Conservation (phyloP, 1,140 invertebrate species). For the Pentalonia nigronervosa region DNA sequence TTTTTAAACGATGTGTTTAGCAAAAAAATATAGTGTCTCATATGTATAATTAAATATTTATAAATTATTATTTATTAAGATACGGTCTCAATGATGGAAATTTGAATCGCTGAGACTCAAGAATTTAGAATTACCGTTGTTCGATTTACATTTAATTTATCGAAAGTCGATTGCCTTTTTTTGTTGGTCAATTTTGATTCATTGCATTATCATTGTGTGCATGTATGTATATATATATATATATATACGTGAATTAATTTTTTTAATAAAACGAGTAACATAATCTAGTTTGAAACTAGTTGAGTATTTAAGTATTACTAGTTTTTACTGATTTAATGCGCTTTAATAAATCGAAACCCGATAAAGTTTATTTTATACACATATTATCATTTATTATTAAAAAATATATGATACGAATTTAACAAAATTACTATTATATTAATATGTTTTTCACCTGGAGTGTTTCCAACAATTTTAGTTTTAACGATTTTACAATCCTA, state of each 20-base stretch:
- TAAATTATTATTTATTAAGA: background rate
- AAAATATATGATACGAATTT: background rate
- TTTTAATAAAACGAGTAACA: background rate
- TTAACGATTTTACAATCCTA: background rate
- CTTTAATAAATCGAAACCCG: background rate
- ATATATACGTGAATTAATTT: too few relatives aligned
- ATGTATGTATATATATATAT: background rate
- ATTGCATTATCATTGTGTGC: background rate
- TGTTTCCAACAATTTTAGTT: background rate
- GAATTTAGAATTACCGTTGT: background rate
- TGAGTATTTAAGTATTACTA: background rate
- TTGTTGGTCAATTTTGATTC: background rate
- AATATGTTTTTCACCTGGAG: background rate
- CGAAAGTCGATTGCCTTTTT: background rate
- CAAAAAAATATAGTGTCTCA: background rate
- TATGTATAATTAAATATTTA: background rate
- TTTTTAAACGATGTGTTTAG: background rate
- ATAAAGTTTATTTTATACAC: background rate
- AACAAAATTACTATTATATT: background rate
- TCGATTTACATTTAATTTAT: background rate
- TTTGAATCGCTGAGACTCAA: background rate
- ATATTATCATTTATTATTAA: constrained; percentile 3
- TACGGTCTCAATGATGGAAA: background rate
- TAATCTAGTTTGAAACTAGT: constrained; percentile 5
- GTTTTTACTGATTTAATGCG: background rate